These are phyloP conservation scores for Esox lucius DNA, from an alignment of 2,797 vertebrate genomes.

Conservation along the genomic window DNA sequence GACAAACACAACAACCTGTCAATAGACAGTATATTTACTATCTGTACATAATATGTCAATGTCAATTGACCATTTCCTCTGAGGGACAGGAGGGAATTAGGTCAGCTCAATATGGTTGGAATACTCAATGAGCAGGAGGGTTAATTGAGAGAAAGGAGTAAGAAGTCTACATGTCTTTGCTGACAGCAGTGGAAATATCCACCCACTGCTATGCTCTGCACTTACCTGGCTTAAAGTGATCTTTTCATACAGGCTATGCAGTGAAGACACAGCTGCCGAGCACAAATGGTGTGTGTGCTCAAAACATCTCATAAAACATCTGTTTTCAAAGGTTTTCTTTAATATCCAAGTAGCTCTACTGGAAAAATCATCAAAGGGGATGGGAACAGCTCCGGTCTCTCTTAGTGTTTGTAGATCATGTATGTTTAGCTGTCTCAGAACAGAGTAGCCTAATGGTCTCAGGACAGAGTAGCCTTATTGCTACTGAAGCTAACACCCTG, in stretches of 20 bases:
- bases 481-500: too few species aligned
- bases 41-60: conserved; percentile 23
- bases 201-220: conserved; percentile 57
- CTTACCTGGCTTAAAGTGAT: conserved; percentile 61
- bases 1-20: background rate
- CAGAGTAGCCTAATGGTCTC: too few species aligned
- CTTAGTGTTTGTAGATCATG: too few species aligned
- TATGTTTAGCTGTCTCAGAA: too few species aligned
- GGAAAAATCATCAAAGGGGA: too few species aligned
- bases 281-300: conserved; percentile 47
- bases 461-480: too few species aligned
- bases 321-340: too few species aligned
- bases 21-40: background rate
- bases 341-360: too few species aligned
- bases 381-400: too few species aligned
- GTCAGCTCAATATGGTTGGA: conserved; percentile 34
- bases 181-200: conserved; percentile 57
- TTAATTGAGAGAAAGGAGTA: conserved; percentile 6
- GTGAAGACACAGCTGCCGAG: conserved; percentile 67
- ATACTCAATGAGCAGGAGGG: conserved; percentile 36
- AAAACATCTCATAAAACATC: too few species aligned
- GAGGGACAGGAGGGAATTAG: background rate
- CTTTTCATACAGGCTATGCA: conserved; percentile 64
- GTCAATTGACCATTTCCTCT: background rate
- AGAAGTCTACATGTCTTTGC: conserved; percentile 40